Evolutionary conservation across 2,113 vertebrate genomes (phyloP).

Genomic region (Lophochroa leadbeateri): DNA sequence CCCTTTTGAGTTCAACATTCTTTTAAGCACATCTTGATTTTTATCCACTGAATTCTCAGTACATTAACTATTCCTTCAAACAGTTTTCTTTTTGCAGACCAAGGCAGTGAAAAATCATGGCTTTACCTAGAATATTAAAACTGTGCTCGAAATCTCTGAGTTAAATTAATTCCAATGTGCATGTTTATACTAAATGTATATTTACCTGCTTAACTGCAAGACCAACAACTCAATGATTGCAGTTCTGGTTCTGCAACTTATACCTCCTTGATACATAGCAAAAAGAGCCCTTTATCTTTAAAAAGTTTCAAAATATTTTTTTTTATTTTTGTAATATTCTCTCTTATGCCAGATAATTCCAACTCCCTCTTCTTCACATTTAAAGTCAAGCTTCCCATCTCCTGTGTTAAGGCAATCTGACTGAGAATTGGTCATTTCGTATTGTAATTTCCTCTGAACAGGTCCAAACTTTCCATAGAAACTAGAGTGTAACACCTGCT

Average conservation of each 20-base stretch:
- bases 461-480: not conserved
- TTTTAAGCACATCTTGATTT: not conserved
- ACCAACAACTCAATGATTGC: accelerated
- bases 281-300: not conserved
- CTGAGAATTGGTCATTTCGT: not conserved
- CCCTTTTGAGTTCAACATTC: not conserved
- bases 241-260: not conserved
- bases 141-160: not conserved
- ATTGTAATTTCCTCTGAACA: not conserved
- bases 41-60: not conserved
- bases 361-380: not conserved
- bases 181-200: not conserved
- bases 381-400: not conserved
- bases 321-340: not conserved
- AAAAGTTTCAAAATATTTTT: not conserved
- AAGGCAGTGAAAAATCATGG: not conserved
- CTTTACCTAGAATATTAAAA: not conserved
- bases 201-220: not conserved
- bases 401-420: not conserved
- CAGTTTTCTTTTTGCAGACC: not conserved
- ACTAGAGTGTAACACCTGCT: not conserved
- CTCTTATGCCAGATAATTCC: not conserved
- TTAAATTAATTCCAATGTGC: not conserved
- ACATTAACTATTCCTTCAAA: not conserved
- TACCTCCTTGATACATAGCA: not conserved